Evolutionary conservation across 2,888 invertebrate genomes (phyloP).

Genomic region (Nomada hirtipes): DNA sequence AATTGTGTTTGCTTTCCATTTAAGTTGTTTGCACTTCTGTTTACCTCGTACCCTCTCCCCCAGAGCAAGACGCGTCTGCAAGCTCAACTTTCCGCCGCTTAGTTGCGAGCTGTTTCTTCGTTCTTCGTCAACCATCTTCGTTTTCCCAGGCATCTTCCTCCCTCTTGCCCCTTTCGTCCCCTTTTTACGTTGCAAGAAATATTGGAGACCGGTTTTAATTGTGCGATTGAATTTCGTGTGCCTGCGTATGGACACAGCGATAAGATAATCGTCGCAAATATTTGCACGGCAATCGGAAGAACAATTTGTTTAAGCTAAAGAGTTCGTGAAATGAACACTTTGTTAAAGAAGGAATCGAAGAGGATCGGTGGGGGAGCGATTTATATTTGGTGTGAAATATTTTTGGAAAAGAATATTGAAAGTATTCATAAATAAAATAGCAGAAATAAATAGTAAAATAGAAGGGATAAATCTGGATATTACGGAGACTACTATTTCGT

Average conservation of each 20-base stretch:
- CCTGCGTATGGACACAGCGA: constrained; percentile 6
- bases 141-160: constrained; percentile 21
- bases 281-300: neutral
- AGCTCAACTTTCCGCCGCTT: constrained; percentile 57
- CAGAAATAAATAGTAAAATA: neutral
- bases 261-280: neutral
- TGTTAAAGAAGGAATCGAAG: neutral
- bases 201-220: constrained; percentile 37
- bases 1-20: constrained; percentile 82
- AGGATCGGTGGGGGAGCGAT: too few relatives aligned
- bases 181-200: constrained; percentile 13
- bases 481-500: neutral
- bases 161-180: constrained; percentile 23
- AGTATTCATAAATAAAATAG: too few relatives aligned
- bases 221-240: constrained; percentile 41
- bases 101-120: constrained; percentile 33
- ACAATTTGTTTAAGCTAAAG: neutral
- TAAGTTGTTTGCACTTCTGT: constrained; percentile 80
- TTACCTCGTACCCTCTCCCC: constrained; percentile 69
- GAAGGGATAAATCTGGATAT: neutral
- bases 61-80: constrained; percentile 59
- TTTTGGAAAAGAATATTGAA: too few relatives aligned
- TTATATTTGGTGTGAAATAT: too few relatives aligned
- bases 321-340: neutral
- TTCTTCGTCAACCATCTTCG: constrained; percentile 26